phyloP scores from a whole-genome alignment of 2,888 invertebrate genomes.

The Danaus chrysippus region DNA sequence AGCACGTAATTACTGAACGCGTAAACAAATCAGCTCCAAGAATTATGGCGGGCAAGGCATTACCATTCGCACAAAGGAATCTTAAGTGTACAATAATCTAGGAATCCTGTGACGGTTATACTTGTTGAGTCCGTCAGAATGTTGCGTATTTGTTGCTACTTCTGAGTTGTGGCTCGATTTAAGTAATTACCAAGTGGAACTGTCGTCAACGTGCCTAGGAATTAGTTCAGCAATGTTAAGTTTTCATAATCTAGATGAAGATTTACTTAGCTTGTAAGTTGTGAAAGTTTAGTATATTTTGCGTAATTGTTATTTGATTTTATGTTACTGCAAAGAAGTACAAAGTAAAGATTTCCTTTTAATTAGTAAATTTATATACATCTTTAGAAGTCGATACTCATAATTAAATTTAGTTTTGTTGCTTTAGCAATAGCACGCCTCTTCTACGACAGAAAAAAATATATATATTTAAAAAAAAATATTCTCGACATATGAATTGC shows the following conservation, averaged over 20 bases:
- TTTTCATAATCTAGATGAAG: constrained; percentile 16
- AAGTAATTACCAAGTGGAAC: constrained; percentile 42
- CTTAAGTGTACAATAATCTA: constrained; percentile 60
- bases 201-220: constrained; percentile 26
- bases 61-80: constrained; percentile 52
- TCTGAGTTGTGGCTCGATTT: constrained; percentile 41
- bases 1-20: constrained; percentile 51
- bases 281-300: neutral
- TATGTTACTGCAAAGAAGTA: too few species aligned
- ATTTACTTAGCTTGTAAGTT: neutral
- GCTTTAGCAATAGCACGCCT: too few species aligned
- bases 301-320: neutral
- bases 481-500: too few species aligned
- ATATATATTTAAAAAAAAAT: too few species aligned
- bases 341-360: too few species aligned
- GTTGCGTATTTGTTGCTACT: constrained; percentile 31
- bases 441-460: too few species aligned
- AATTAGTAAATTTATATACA: too few species aligned
- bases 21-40: constrained; percentile 57
- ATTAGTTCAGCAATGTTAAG: constrained; percentile 22
- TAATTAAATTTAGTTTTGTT: too few species aligned
- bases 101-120: constrained; percentile 45
- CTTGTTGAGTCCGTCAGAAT: constrained; percentile 40
- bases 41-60: constrained; percentile 45
- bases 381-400: too few species aligned